phyloP scores from a whole-genome alignment of 2,113 vertebrate species.

The Cranoglanis bouderius region DNA sequence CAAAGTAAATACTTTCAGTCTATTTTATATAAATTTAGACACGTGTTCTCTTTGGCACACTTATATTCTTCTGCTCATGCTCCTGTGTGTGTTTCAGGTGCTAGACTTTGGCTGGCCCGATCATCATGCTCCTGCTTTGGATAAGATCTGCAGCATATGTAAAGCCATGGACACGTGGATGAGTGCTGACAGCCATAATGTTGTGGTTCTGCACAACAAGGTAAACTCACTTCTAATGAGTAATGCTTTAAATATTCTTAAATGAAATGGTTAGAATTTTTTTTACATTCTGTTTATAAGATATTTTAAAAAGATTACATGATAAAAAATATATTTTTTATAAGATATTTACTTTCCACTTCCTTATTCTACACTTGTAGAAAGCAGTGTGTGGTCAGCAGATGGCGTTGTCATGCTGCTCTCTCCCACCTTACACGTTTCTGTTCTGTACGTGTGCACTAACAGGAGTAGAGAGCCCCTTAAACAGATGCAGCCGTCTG shows the following conservation, averaged over 20 bases:
- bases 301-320: not conserved
- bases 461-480: not conserved
- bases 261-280: not conserved
- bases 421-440: not conserved
- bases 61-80: not conserved
- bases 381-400: constrained; percentile 48
- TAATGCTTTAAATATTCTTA: not conserved
- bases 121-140: constrained; percentile 92
- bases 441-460: not conserved
- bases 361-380: not conserved
- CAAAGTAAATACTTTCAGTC: constrained; percentile 78
- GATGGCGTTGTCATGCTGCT: constrained; percentile 59
- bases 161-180: constrained; percentile 99
- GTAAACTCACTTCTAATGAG: constrained; percentile 61
- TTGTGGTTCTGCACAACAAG: constrained; percentile 97
- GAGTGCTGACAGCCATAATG: constrained; percentile 83
- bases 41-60: not conserved
- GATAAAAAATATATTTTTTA: not conserved
- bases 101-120: constrained; percentile 98
- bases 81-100: constrained; percentile 72
- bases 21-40: too few relatives aligned
- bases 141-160: constrained; percentile 98
- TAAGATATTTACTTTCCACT: not conserved
- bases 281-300: not conserved
- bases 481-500: not conserved